Base-by-base conservation (phyloP, 2,113 vertebrate species). In the Lynx canadensis region DNA sequence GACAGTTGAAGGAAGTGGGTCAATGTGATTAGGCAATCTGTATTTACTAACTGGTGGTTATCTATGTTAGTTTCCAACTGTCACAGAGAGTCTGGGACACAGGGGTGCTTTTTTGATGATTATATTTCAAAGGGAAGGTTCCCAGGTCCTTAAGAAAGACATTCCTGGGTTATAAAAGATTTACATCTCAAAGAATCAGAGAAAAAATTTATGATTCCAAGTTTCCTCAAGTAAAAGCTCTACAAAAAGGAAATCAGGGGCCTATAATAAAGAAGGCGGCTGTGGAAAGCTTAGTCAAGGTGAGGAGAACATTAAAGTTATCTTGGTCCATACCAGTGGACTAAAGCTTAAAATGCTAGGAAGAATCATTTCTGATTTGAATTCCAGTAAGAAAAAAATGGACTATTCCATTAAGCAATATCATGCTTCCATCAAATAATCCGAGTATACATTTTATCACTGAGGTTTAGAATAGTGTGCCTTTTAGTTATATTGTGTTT, bases 321-420 rank as follows among this genome's bases (percentile, higher is more conserved):
- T 74, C 65, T 91, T 94, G 48, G 78, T 81, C 83, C 60, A 16
- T 14, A 66, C n/a, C 41, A 85, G 55, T 81, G 48, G 91, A 74
- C 74, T 83, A 57, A 91, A 80, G 60, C 9, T 50, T 74, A 71
- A 87, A 81, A 71, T 69, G 57, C 38, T 63, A n/a, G 57, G 88
- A 83, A 97, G 21, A 92, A 94, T 73, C 57, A 38, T 78, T 95
- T 92, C 73, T 82, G 79, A 90, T 82, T 63, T 97, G 66, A 97
- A 86, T 95, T 89, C 60, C 73, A 85, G 57, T 89, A n/a, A 92
- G 66, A 81, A 94, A 94, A 94, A 66, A 94, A 92, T 31, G 19
- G 31, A 94, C 48, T 89, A 57, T 92, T 9, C 7, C 27, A 45
- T 63, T 89, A 31, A 86, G 21, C 48, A 76, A 29, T 68, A 80